Evolutionary conservation across 2,888 invertebrate genomes (phyloP).

Genomic region (Poecilobothrus nobilitatus): DNA sequence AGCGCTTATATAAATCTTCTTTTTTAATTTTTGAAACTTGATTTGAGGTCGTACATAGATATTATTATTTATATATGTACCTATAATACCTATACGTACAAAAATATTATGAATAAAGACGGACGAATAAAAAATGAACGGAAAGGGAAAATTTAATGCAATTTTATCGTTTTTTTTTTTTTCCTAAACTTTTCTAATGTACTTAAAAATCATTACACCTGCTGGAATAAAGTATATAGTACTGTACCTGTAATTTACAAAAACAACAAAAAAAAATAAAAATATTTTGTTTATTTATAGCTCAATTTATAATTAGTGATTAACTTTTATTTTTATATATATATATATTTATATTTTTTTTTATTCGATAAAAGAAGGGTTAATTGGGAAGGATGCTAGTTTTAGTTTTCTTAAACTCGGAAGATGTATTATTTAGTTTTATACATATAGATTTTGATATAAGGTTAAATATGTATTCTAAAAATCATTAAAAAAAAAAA

Average conservation of each 20-base stretch:
- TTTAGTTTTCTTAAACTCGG: no score
- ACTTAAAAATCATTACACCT: neutral
- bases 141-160: neutral
- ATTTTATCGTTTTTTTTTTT: no score
- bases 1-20: no score
- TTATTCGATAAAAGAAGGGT: neutral
- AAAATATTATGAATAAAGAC: no score
- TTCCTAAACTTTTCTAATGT: neutral
- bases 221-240: neutral
- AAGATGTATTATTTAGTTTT: no score
- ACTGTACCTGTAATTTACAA: neutral
- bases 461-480: no score
- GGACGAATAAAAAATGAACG: no score
- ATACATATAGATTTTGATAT: no score
- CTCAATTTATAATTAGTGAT: conserved; percentile 6
- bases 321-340: neutral
- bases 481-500: no score
- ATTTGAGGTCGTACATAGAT: neutral
- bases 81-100: no score
- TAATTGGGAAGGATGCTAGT: neutral
- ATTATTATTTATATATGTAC: no score
- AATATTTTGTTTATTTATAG: neutral
- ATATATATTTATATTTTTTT: neutral
- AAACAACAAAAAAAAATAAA: no score
- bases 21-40: neutral